These are phyloP conservation scores for Aphelocoma californica DNA, from an alignment of 2,797 vertebrate genomes.

Conservation along the genomic window DNA sequence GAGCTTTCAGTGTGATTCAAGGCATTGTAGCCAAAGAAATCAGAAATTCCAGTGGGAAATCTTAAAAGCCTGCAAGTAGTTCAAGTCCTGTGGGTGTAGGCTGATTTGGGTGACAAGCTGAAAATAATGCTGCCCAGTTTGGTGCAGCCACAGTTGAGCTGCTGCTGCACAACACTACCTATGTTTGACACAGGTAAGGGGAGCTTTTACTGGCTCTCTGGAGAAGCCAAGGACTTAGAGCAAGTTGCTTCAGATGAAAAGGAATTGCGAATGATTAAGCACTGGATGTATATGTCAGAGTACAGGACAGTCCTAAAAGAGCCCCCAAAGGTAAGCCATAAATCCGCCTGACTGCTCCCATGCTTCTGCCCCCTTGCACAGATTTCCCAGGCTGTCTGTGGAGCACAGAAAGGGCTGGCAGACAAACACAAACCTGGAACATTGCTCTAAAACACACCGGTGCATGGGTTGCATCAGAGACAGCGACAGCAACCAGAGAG, in stretches of 20 bases:
- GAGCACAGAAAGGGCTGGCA: background rate
- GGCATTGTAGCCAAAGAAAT: background rate
- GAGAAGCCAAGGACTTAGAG: background rate
- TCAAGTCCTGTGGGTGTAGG: background rate
- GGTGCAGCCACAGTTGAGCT: background rate
- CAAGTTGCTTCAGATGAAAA: background rate
- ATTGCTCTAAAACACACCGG: background rate
- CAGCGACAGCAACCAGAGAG: background rate
- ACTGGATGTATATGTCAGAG: background rate
- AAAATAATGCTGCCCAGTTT: background rate
- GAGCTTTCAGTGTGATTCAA: background rate
- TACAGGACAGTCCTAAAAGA: background rate
- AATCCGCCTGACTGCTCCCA: background rate
- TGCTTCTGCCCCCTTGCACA: background rate
- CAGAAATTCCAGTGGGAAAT: background rate
- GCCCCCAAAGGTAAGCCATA: background rate
- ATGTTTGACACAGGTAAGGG: background rate
- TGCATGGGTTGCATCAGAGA: background rate
- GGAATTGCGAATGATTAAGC: background rate
- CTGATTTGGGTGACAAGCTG: background rate
- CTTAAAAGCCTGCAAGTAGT: background rate
- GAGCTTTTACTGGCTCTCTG: background rate
- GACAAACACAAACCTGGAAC: background rate
- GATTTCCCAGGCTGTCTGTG: background rate
- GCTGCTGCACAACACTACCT: background rate